phyloP scores from a whole-genome alignment of 2,888 invertebrate genomes.

The Conomelus anceps region DNA sequence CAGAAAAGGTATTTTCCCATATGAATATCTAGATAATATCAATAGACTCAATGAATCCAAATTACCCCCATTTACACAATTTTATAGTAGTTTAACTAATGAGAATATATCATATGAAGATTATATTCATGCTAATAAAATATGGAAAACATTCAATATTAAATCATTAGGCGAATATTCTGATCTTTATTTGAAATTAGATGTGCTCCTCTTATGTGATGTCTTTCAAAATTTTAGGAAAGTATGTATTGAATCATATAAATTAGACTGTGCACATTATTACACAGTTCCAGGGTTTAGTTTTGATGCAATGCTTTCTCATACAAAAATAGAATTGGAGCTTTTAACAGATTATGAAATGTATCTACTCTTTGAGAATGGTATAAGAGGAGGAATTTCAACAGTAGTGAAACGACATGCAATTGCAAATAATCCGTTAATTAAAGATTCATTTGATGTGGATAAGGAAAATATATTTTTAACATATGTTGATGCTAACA shows the following conservation, averaged over 20 bases:
- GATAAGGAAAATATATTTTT: conserved; percentile 14
- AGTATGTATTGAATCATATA: conserved; percentile 12
- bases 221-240: conserved; percentile 29
- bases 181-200: conserved; percentile 21
- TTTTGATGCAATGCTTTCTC: conserved; percentile 19
- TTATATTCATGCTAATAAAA: conserved; percentile 38
- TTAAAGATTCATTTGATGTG: background rate
- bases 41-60: conserved; percentile 19
- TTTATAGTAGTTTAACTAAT: conserved; percentile 34
- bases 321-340: conserved; percentile 23
- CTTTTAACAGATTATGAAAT: conserved; percentile 26
- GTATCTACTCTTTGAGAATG: conserved; percentile 25
- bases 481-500: conserved; percentile 27
- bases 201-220: conserved; percentile 25
- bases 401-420: conserved; percentile 1
- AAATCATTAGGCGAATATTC: conserved; percentile 38
- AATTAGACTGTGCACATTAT: conserved; percentile 24
- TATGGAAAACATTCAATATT: conserved; percentile 38
- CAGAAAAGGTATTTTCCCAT: conserved; percentile 28
- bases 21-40: conserved; percentile 31
- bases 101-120: conserved; percentile 32
- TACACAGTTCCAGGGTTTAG: conserved; percentile 22
- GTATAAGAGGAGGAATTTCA: conserved; percentile 25
- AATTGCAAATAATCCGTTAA: conserved; percentile 4
- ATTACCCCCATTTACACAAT: conserved; percentile 33